Evolutionary conservation across 2,797 vertebrate species (phyloP), one percentile per base, ranked within the genome.

Genomic region (Trematomus bernacchii): DNA sequence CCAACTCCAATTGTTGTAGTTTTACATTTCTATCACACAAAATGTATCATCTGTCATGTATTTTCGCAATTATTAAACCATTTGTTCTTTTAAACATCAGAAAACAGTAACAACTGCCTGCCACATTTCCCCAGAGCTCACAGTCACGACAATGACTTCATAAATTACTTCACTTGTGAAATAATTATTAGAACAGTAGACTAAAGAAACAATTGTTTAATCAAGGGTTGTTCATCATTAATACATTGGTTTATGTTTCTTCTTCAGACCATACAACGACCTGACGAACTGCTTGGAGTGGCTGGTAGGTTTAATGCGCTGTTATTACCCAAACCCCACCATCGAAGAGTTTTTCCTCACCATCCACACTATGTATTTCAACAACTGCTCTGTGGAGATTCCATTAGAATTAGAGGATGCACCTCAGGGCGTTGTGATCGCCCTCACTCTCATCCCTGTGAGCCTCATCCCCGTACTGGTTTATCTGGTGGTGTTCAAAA

Each of bases 401-500:
- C 27, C 27, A 27, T 27, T 27, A 0, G 10, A 7, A 27, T 27
- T 27, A 0, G 10, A 7, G 0, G 94, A 95, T 0, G 83, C 89
- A 0, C 95, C 94, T 5, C 70, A 79, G 0, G 21, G 21, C 3
- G n/a, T 94, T 67, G 85, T 93, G 46, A 52, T 94, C 11, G 3
- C 53, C 0, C 89, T 95, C 67, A 95, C 94, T 0, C 83, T 95
- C 52, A 27, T 93, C 61, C 92, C 94, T 0, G 90, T 96, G 14
- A 79, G 84, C 79, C 30, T 95, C 52, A 90, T 95, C 64, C 93
- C 93, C 0, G 2, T 86, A 2, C 85, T 95, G 73, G 90, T 95
- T 43, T 93, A 86, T 59, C 54, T 94, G 65, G 88, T 94, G 15
- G 76, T 92, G 3, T 84, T 85, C 82, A 95, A 88, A 61, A 93